Percentiles rank a stretch among this genome's conserved stretches.
These are phyloP conservation scores for Cygnus atratus DNA, from an alignment of 2,113 vertebrate species.

Conservation along the genomic window DNA sequence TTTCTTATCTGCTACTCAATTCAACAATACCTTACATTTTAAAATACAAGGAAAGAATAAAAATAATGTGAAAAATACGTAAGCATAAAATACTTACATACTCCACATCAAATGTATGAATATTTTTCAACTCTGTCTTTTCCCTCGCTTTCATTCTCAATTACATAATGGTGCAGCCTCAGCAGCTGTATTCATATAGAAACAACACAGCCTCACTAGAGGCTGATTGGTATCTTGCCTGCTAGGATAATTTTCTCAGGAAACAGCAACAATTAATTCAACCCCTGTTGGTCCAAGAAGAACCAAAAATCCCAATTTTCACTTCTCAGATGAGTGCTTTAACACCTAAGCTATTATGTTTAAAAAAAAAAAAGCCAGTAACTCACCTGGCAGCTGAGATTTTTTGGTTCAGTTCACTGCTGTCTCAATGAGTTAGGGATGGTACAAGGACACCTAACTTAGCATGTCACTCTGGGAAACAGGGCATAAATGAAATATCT, in stretches of 20 bases:
- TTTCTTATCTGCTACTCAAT: neutral
- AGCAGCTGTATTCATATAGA: neutral
- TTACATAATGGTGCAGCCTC: neutral
- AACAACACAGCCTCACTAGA: neutral
- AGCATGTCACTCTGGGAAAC: neutral
- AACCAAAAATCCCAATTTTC: neutral
- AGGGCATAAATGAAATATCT: slow-evolving; percentile 16
- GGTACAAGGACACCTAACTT: neutral
- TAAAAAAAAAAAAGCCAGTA: neutral
- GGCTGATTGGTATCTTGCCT: neutral
- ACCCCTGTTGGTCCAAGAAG: neutral
- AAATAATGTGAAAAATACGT: neutral
- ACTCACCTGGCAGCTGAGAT: slow-evolving; percentile 19
- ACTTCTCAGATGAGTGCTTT: neutral
- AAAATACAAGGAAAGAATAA: neutral
- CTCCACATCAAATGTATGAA: neutral
- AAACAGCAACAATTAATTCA: neutral
- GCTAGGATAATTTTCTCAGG: neutral
- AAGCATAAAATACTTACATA: neutral
- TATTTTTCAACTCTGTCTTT: neutral
- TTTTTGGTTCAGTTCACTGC: slow-evolving; percentile 30
- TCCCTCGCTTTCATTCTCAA: neutral
- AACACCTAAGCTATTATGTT: neutral
- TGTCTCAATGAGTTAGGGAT: slow-evolving; percentile 34
- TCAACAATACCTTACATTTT: neutral